phyloP scores from a whole-genome alignment of 2,888 invertebrate genomes.

The Lepidochrysops patricia region DNA sequence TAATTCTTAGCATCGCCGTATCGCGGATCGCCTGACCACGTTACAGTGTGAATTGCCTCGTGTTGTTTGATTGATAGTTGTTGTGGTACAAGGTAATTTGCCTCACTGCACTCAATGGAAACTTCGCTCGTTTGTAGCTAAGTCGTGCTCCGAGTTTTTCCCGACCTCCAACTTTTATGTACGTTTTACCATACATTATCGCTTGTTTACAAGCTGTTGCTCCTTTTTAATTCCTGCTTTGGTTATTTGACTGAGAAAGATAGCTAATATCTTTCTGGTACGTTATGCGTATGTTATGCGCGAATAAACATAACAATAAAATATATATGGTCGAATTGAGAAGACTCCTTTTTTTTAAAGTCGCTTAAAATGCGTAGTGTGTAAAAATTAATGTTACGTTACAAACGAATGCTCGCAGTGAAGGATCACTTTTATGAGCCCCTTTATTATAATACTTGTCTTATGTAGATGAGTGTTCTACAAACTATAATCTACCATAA shows the following conservation, averaged over 20 bases:
- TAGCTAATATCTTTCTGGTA: not conserved
- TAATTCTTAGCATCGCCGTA: too few species aligned
- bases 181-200: not conserved
- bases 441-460: too few species aligned
- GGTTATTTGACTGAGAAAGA: too few species aligned
- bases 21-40: too few species aligned
- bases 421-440: too few species aligned
- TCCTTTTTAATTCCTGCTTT: too few species aligned
- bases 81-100: not conserved
- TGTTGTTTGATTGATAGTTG: conserved; percentile 9
- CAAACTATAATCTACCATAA: too few species aligned
- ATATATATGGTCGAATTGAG: not conserved
- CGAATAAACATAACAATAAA: too few species aligned
- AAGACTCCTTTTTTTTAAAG: not conserved
- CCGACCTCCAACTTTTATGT: not conserved
- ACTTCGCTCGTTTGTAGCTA: conserved; percentile 38
- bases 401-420: not conserved
- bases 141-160: conserved; percentile 37
- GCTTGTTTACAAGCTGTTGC: not conserved
- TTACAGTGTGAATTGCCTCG: too few species aligned
- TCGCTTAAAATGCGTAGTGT: too few species aligned
- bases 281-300: not conserved
- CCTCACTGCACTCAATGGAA: conserved; percentile 27
- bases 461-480: too few species aligned
- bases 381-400: not conserved